phyloP scores from a whole-genome alignment of 2,113 vertebrate genomes.

The Pteropus alecto region DNA sequence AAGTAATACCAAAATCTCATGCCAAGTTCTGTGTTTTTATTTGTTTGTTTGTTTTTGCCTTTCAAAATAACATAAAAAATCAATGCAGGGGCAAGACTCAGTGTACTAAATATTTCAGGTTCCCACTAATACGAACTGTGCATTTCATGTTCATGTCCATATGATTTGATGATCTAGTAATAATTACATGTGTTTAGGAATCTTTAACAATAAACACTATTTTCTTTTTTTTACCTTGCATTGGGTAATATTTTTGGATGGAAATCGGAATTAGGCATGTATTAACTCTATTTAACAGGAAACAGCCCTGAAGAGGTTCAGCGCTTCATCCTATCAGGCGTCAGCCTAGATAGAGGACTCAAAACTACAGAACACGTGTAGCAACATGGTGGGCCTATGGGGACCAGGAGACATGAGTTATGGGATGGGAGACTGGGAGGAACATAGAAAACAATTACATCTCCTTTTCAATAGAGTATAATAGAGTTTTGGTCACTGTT shows the following conservation, averaged over 20 bases:
- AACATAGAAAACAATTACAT: not conserved
- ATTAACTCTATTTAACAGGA: not conserved
- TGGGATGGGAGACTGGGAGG: not conserved
- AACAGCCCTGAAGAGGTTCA: not conserved
- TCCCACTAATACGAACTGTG: not conserved
- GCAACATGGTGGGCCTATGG: fast-evolving
- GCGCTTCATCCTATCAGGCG: not conserved
- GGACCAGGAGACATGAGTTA: not conserved
- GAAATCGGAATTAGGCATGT: not conserved
- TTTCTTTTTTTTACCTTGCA: not conserved
- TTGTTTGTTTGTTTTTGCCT: not conserved
- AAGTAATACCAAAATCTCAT: not conserved
- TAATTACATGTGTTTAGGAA: not conserved
- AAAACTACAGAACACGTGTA: not conserved
- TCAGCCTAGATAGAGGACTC: not conserved
- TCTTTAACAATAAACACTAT: not conserved
- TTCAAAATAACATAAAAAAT: not conserved
- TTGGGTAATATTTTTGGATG: not conserved
- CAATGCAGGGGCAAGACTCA: not conserved
- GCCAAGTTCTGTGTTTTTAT: not conserved
- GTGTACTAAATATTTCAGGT: not conserved
- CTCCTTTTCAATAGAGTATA: not conserved
- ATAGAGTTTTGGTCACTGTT: not conserved
- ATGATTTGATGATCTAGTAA: not conserved
- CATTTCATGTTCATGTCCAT: not conserved